Evolutionary conservation across 2,888 invertebrate species (phyloP).

Genomic region (Lepidocyrtinus sp.): DNA sequence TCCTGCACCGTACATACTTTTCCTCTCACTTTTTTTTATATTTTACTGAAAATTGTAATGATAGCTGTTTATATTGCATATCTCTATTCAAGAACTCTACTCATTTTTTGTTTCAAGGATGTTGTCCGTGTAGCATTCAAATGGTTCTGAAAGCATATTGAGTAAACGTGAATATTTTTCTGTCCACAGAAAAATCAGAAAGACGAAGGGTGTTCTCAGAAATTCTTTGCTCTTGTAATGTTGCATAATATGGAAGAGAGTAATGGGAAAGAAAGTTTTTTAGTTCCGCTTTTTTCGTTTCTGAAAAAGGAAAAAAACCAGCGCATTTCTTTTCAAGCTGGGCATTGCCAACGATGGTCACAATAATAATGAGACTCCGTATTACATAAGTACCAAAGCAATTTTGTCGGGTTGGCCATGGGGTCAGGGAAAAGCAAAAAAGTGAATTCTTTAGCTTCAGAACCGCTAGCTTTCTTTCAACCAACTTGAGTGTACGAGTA

Average conservation of each 20-base stretch:
- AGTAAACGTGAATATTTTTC: neutral
- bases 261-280: slow-evolving; percentile 17
- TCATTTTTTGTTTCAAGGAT: slow-evolving; percentile 9
- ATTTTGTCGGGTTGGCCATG: too few relatives aligned
- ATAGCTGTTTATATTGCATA: neutral
- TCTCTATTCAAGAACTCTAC: neutral
- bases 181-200: neutral
- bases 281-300: neutral
- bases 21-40: too few relatives aligned
- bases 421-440: too few relatives aligned
- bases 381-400: slow-evolving; percentile 27
- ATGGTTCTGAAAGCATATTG: neutral
- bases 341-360: slow-evolving; percentile 11
- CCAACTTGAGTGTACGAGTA: neutral
- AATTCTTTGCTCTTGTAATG: slow-evolving; percentile 19
- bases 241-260: slow-evolving; percentile 6
- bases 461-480: too few relatives aligned
- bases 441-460: slow-evolving; percentile 5
- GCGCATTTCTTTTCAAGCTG: slow-evolving; percentile 6
- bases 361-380: slow-evolving; percentile 35
- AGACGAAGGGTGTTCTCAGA: neutral
- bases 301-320: neutral
- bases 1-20: neutral
- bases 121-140: slow-evolving; percentile 8
- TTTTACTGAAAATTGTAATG: neutral